Conservation (phyloP, 2,888 invertebrate genomes). For the Brenthis hecate region DNA sequence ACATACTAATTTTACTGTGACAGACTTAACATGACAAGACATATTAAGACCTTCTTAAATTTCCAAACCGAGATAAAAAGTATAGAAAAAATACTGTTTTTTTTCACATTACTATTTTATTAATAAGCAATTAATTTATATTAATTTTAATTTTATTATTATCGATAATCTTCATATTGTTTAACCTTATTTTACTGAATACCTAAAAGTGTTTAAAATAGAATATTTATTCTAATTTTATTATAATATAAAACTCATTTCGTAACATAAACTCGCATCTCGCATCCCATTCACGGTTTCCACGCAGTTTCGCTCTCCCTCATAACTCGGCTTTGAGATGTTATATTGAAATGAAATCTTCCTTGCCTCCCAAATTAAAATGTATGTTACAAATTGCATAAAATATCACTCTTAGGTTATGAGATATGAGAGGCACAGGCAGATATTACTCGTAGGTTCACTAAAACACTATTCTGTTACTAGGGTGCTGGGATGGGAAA, state of each 20-base stretch:
- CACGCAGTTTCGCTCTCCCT: constrained; percentile 1
- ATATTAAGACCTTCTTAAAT: too few species aligned
- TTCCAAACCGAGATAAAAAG: too few species aligned
- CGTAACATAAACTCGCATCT: constrained; percentile 7
- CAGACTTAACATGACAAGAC: too few species aligned
- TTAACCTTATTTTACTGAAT: not conserved
- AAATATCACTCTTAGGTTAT: not conserved
- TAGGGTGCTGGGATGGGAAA: too few species aligned
- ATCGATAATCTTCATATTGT: not conserved
- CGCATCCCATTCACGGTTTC: constrained; percentile 2
- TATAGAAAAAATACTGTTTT: too few species aligned
- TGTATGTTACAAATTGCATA: not conserved
- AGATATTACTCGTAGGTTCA: too few species aligned
- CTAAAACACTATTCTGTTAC: too few species aligned
- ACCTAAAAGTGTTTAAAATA: constrained; percentile 5
- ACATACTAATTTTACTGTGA: too few species aligned
- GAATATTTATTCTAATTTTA: not conserved
- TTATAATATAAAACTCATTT: constrained; percentile 15
- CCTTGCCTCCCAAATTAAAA: not conserved
- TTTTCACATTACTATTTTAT: too few species aligned
- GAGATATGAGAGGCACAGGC: too few species aligned
- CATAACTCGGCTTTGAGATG: not conserved
- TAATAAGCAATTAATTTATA: too few species aligned
- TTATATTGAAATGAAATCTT: constrained; percentile 14
- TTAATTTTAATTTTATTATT: not conserved